Conservation (phyloP, 2,888 invertebrate species). For the Cabera pusaria region DNA sequence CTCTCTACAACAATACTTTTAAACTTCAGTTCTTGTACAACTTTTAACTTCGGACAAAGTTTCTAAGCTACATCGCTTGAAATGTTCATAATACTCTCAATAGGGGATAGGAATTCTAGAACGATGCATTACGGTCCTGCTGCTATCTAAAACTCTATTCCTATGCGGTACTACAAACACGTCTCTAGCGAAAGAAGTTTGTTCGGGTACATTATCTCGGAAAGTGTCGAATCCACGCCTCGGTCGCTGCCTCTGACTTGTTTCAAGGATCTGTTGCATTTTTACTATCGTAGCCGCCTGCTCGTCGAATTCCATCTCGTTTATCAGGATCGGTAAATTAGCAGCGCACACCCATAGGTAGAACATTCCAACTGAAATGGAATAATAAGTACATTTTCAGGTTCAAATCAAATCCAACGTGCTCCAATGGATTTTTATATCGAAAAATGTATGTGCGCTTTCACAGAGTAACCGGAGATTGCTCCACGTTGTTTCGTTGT, state of each 20-base stretch:
- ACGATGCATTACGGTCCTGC: conserved; percentile 7
- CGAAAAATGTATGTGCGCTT: too few relatives aligned
- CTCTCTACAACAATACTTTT: too few relatives aligned
- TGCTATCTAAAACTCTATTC: conserved; percentile 18
- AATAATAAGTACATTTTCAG: too few relatives aligned
- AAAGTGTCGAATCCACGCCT: conserved; percentile 12
- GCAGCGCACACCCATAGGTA: conserved; percentile 73
- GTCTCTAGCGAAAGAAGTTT: conserved; percentile 20
- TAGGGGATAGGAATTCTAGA: conserved; percentile 21
- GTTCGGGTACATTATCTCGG: conserved; percentile 18
- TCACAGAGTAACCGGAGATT: too few relatives aligned
- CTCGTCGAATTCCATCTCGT: conserved; percentile 66
- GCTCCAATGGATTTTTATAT: too few relatives aligned
- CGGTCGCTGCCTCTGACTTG: conserved; percentile 30
- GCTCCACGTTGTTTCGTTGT: too few relatives aligned
- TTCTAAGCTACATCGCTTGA: too few relatives aligned
- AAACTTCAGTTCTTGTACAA: too few relatives aligned
- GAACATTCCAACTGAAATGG: conserved; percentile 70
- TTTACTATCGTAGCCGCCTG: conserved; percentile 60
- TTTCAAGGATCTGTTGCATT: conserved; percentile 53
- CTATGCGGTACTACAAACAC: conserved; percentile 30
- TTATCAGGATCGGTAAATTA: conserved; percentile 67
- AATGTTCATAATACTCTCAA: too few relatives aligned
- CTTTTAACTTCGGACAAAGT: too few relatives aligned
- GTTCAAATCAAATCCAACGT: too few relatives aligned